These are phyloP conservation scores for Atopsyche davidsoni DNA, from an alignment of 1,140 invertebrate species.

Conservation along the genomic window DNA sequence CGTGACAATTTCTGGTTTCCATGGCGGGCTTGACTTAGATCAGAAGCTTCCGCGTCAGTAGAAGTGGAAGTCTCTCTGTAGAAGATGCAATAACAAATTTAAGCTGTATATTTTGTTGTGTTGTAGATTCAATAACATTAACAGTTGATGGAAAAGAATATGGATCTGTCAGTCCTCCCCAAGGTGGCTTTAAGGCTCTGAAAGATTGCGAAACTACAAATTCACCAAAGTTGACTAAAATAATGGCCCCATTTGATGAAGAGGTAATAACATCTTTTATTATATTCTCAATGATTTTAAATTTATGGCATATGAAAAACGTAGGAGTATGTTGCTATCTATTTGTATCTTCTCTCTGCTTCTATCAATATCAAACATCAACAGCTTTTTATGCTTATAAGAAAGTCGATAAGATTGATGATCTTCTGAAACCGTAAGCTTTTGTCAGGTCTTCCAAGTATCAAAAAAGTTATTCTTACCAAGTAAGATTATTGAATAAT, in stretches of 20 bases:
- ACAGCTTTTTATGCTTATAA: too few relatives aligned
- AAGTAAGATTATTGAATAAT: constrained; percentile 7
- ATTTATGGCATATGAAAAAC: constrained; percentile 1
- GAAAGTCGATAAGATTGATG: too few relatives aligned
- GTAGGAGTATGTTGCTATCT: neutral
- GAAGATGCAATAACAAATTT: too few relatives aligned
- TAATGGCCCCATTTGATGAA: constrained; percentile 66
- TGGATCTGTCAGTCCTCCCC: constrained; percentile 10
- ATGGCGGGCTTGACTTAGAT: too few relatives aligned
- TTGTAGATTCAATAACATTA: constrained; percentile 15
- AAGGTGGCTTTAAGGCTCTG: constrained; percentile 10
- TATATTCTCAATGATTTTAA: neutral
- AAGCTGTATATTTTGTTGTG: too few relatives aligned
- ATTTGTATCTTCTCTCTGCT: too few relatives aligned
- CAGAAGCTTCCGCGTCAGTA: too few relatives aligned
- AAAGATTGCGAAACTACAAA: constrained; percentile 35
- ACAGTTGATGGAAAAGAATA: constrained; percentile 17
- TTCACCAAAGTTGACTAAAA: constrained; percentile 37
- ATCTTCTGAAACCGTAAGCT: too few relatives aligned
- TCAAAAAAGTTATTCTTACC: neutral
- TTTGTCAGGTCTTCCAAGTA: neutral
- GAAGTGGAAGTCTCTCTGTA: too few relatives aligned
- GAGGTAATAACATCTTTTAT: constrained; percentile 49
- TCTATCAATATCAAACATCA: too few relatives aligned
- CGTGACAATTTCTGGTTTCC: too few relatives aligned